Evolutionary conservation across 37 sponge, comb jelly and placozoan species (phyloP).

Genomic region (Spongilla lacustris): DNA sequence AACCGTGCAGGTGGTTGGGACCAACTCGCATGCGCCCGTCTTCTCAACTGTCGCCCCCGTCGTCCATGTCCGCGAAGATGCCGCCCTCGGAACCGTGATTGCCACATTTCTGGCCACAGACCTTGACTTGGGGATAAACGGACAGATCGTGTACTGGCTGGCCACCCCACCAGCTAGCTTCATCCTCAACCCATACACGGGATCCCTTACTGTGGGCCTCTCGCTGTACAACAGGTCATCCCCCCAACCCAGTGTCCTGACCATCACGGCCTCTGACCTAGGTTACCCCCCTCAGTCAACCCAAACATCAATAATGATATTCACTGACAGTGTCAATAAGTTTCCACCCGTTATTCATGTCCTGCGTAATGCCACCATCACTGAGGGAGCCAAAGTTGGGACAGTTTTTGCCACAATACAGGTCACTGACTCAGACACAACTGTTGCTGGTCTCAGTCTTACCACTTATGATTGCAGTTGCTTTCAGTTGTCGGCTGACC

Average conservation of each 20-base stretch:
- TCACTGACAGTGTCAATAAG: conserved; percentile 50
- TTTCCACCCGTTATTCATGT: conserved; percentile 54
- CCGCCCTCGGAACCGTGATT: conserved; percentile 5
- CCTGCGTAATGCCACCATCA: not conserved
- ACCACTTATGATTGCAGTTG: conserved; percentile 4
- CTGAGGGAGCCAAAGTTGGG: conserved; percentile 41
- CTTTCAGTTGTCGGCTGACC: conserved; percentile 5
- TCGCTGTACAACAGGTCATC: conserved; percentile 17
- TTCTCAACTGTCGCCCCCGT: not conserved
- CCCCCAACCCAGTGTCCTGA: not conserved
- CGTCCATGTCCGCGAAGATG: conserved; percentile 14
- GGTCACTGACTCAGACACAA: conserved; percentile 40
- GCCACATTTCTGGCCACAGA: conserved; percentile 39
- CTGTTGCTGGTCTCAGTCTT: not conserved
- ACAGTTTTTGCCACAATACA: conserved; percentile 32
- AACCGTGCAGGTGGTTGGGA: conserved; percentile 43
- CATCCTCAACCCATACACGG: conserved; percentile 39
- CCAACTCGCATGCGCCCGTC: conserved; percentile 51
- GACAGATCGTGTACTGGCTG: conserved; percentile 13
- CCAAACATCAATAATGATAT: conserved; percentile 30
- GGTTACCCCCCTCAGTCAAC: conserved; percentile 32
- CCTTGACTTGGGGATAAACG: conserved; percentile 41
- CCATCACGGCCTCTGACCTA: conserved; percentile 31
- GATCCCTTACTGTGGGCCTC: conserved; percentile 5
- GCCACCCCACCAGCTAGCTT: not conserved